Base-by-base conservation (phyloP, 64 coral and sea anemone species). In the Stichodactyla mertensii region DNA sequence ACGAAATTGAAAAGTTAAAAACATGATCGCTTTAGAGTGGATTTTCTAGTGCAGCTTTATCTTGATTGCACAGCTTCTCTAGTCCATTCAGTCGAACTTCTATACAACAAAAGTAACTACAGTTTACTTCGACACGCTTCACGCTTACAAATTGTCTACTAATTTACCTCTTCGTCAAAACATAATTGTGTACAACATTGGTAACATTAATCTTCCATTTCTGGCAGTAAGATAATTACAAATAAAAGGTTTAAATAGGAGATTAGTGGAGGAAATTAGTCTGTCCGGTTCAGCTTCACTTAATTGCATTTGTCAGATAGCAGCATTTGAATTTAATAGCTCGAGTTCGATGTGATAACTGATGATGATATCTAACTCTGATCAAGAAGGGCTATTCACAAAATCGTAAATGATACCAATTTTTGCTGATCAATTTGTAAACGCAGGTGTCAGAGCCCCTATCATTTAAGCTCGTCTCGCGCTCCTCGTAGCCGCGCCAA, bases 391-490 rank as follows among this genome's bases (percentile, higher is more conserved):
- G 78, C 54, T 64, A 85, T 85, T 85, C 56, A 85, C 60, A 27
- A 54, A 58, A 26, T 85, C 83, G 83, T 85, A 85, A 85, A 64
- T 59, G 83, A 85, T 85, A 85, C 54, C 55, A 57, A n/a, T 53
- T 61, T 84, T 61, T 85, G 60, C 61, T 85, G 60, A 85, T 61
- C 45, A 61, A 22, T 20, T 61, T 22, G 45, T 31, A 9, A 85
- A 20, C 13, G 23, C 83, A 85, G 56, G 36, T 85, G 83, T 85
- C 83, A 61, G 8, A 4, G 18, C 22, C 55, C 5, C 55, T 53
- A 54, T 57, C 9, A 77, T 10, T 77, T 58, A 11, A 6, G 36
- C 56, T 58, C 5, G 56, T 26, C 20, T n/a, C 69, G 69, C 69
- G 69, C 69, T 74, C 10, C 23, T 74, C 26, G 20, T 74, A 74